Base-by-base conservation (phyloP, 2,797 vertebrate genomes). In the Chloroceryle inda region DNA sequence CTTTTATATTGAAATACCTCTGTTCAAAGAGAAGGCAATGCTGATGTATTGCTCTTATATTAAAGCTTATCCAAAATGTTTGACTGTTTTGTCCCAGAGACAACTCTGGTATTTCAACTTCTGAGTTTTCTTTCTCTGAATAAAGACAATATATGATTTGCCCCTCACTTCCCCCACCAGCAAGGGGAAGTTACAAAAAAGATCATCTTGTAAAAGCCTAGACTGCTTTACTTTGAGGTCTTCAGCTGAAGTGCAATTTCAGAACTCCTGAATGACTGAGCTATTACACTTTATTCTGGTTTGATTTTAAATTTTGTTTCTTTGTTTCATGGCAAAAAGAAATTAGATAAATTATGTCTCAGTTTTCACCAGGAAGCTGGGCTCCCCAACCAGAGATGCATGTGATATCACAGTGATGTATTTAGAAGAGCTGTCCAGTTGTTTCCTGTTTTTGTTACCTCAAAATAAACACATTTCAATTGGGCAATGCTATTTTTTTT, bases 401-500 rank as follows among this genome's bases (percentile, higher is more conserved):
- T 55, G 6, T 10, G 5, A 10, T 63, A 47, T 58, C 24, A 19
- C 44, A 63, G 52, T 59, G 26, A 44, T 93, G 89, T 89, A 73
- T 72, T 86, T 81, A 66, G 84, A 85, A 78, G 55, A 69, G 31
- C 33, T 42, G 21, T 42, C 22, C 18, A 61, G 10, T 68, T 72
- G 24, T 84, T 86, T 88, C 33, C 47, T 31, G 6, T 40, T 86
- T 77, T 81, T 71, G 26, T 82, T 84, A 64, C 74, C 33, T 87
- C 50, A 81, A 66, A 92, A 91, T 84, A 94, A 92, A 79, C 47
- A 71, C 19, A 62, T 82, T 89, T 81, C 67, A 87, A 50, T 21
- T 45, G 42, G 79, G 27, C 68, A 62, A 55, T 44, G 35, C 12
- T 94, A 84, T 89, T 91, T 94, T 86, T 91, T 91, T 94, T 86